phyloP scores from a whole-genome alignment of 2,113 vertebrate genomes.

The Rhombomys opimus region DNA sequence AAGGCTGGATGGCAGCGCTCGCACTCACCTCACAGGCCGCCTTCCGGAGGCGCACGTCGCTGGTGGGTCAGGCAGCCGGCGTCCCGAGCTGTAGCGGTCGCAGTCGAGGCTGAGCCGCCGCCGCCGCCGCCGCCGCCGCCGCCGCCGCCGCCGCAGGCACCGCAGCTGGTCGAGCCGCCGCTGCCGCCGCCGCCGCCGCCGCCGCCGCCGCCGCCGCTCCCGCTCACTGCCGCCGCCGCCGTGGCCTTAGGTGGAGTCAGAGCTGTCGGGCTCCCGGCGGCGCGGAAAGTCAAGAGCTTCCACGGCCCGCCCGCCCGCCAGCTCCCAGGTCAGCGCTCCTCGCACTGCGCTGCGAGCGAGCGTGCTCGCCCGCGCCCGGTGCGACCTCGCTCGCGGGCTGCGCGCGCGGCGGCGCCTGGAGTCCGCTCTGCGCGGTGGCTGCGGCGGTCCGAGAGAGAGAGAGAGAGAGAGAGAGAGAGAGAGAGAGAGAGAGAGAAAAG shows the following conservation, averaged over 20 bases:
- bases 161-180: conserved; percentile 43
- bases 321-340: background rate
- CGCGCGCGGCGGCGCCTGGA: conserved; percentile 25
- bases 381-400: background rate
- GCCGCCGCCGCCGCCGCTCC: conserved; percentile 17
- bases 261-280: conserved; percentile 56
- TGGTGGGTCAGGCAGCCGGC: conserved; percentile 35
- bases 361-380: background rate
- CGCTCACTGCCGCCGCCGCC: background rate
- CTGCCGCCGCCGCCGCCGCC: conserved; percentile 16
- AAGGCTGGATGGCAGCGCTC: conserved; percentile 32
- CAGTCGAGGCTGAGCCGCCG: conserved; percentile 57
- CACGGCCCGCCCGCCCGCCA: background rate
- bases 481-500: too few relatives aligned
- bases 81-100: conserved; percentile 32
- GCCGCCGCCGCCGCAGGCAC: background rate
- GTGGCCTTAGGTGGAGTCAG: conserved; percentile 45
- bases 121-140: conserved; percentile 3
- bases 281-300: conserved; percentile 50
- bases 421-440: conserved; percentile 47
- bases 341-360: background rate
- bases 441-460: conserved; percentile 42
- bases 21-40: conserved; percentile 74
- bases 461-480: too few relatives aligned
- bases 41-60: conserved; percentile 58